Conservation (phyloP, 2,113 vertebrate genomes). For the Peromyscus leucopus region DNA sequence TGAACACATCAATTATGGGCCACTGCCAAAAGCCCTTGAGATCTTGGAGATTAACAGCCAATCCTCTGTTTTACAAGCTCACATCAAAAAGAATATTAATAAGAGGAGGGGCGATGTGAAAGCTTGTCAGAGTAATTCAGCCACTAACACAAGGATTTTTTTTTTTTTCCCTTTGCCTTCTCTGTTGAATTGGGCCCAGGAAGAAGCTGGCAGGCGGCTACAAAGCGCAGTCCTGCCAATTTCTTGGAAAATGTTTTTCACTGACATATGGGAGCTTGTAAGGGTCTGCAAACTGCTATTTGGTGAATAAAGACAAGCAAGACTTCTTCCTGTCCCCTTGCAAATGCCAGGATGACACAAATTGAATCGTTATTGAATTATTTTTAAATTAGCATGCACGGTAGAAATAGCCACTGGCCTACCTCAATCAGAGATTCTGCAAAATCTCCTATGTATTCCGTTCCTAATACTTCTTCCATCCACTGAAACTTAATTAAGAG, state of each 20-base stretch:
- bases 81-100: constrained; percentile 93
- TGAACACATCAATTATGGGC: constrained; percentile 92
- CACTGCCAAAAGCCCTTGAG: constrained; percentile 92
- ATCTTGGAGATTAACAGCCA: constrained; percentile 92
- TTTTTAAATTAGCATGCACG: constrained; percentile 73
- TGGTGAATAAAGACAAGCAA: constrained; percentile 78
- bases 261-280: constrained; percentile 87
- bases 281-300: constrained; percentile 85
- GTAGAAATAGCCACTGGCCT: constrained; percentile 50
- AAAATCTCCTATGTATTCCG: constrained; percentile 40
- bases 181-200: constrained; percentile 86
- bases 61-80: constrained; percentile 92
- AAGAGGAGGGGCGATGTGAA: constrained; percentile 88
- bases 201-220: constrained; percentile 87
- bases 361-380: constrained; percentile 67
- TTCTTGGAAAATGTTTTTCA: constrained; percentile 88
- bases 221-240: constrained; percentile 83
- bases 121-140: constrained; percentile 89
- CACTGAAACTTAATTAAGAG: constrained; percentile 69
- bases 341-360: constrained; percentile 73
- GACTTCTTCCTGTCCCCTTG: constrained; percentile 67
- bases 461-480: constrained; percentile 57
- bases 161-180: background rate
- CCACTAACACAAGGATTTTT: constrained; percentile 86
- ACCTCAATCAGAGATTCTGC: constrained; percentile 51